Evolutionary conservation across 2,888 invertebrate species (phyloP), one percentile per base, ranked within the genome.

Genomic region (Hydriomena furcata): DNA sequence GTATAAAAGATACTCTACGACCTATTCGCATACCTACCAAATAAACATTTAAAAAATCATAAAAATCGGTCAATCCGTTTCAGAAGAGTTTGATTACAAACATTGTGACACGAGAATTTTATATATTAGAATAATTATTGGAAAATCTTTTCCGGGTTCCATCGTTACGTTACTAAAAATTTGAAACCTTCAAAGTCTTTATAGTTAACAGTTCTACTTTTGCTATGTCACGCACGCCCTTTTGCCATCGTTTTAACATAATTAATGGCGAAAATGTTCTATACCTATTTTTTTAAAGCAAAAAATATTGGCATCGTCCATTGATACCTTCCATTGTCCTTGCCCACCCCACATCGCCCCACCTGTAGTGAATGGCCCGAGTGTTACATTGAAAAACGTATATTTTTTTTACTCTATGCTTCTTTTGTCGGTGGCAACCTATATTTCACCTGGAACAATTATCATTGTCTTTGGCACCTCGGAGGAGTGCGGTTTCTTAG

Each of bases 381-480:
- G 68, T 63, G 73, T 77, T 78, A 86, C 83, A 87, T 85, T 81
- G 84, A 87, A 84, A 88, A 85, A 86, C 84, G 72, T 75, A 76
- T 77, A 78, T 85, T 85, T 82, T n/a, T n/a, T 84, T 60, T 55
- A 34, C 52, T 69, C 67, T 68, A 71, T 71, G 71, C 68, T 71
- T 65, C 81, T 84, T 88, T 89, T 89, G 86, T 86, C 89, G 81
- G 86, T 84, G 84, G 86, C 86, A 84, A 81, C 81, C 88, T 85
- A 90, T 89, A 89, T 86, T 84, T 89, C 87, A 88, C 76, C 77
- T 82, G 82, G 86, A 83, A 89, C 90, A 89, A 89, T 89, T 88
- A 89, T 83, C 89, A 88, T 90, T 89, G 90, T 90, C 85, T 90
- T 89, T 89, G 83, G 76, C 89, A 87, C 87, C 86, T 85, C 58